Evolutionary conservation across 2,113 vertebrate species (phyloP).

Genomic region (Sander lucioperca): DNA sequence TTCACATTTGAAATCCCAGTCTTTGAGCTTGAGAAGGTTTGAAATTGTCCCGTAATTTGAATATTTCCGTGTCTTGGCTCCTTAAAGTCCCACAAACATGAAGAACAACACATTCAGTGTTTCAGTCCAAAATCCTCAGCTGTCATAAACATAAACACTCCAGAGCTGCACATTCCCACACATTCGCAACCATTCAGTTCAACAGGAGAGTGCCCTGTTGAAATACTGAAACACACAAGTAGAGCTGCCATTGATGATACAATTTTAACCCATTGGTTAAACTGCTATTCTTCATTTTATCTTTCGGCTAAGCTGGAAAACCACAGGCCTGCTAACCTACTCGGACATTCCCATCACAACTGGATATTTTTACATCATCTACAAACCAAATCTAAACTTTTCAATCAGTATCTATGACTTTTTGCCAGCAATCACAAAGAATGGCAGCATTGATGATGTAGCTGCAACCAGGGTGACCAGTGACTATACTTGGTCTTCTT

Average conservation of each 20-base stretch:
- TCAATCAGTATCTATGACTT: background rate
- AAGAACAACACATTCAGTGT: slow-evolving; percentile 43
- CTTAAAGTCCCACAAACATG: slow-evolving; percentile 24
- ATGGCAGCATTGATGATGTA: background rate
- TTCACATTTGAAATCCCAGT: slow-evolving; percentile 68
- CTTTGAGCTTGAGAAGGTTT: slow-evolving; percentile 26
- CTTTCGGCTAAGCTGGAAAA: slow-evolving; percentile 14
- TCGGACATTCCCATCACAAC: slow-evolving; percentile 9
- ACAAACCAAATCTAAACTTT: slow-evolving; percentile 14
- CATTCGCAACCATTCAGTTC: slow-evolving; percentile 58
- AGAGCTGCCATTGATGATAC: slow-evolving; percentile 76
- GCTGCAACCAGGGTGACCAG: slow-evolving; percentile 1
- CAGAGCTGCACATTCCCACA: slow-evolving; percentile 54
- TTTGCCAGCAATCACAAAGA: slow-evolving; percentile 1
- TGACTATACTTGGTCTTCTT: background rate
- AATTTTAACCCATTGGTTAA: slow-evolving; percentile 46
- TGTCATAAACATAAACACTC: slow-evolving; percentile 9
- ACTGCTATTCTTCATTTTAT: slow-evolving; percentile 47
- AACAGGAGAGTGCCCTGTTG: slow-evolving; percentile 22
- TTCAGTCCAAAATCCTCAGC: slow-evolving; percentile 37
- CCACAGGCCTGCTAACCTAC: slow-evolving; percentile 1
- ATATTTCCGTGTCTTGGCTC: slow-evolving; percentile 14
- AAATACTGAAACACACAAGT: slow-evolving; percentile 69
- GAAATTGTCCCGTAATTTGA: slow-evolving; percentile 28
- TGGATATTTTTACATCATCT: background rate